Percentiles rank a stretch among this genome's conserved stretches.
Evolutionary conservation across 2,888 invertebrate genomes (phyloP).

Genomic region (Sphaeridia pumilis): DNA sequence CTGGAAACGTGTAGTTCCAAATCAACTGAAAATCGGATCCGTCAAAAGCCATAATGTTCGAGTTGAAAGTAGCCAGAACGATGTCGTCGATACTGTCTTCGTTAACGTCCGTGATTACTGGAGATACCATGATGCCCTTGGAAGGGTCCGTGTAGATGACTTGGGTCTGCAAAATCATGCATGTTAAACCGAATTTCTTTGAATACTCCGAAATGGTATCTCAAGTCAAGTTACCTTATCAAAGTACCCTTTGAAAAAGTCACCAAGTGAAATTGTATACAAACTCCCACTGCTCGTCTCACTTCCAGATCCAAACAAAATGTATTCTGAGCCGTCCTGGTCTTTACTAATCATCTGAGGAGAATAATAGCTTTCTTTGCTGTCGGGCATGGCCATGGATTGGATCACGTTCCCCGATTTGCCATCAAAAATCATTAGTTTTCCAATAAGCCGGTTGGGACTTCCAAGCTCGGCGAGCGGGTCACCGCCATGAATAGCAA

Average conservation of each 20-base stretch:
- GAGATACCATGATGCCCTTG: conserved; percentile 54
- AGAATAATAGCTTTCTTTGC: conserved; percentile 55
- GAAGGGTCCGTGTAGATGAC: conserved; percentile 48
- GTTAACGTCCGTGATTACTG: conserved; percentile 57
- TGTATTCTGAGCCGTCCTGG: conserved; percentile 49
- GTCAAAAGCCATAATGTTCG: conserved; percentile 58
- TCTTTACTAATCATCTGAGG: conserved; percentile 53
- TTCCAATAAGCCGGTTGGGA: conserved; percentile 46
- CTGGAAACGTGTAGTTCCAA: conserved; percentile 60
- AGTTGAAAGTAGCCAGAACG: conserved; percentile 56
- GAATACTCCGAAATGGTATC: neutral
- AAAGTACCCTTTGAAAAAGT: conserved; percentile 40
- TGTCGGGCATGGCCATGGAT: conserved; percentile 51
- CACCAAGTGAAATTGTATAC: conserved; percentile 50
- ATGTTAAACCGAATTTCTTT: neutral
- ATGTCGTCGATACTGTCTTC: conserved; percentile 60
- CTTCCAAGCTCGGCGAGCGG: conserved; percentile 42
- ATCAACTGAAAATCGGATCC: conserved; percentile 53
- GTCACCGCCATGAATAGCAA: conserved; percentile 53
- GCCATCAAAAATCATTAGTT: conserved; percentile 58
- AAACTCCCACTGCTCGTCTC: conserved; percentile 60
- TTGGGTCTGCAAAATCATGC: conserved; percentile 39
- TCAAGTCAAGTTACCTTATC: conserved; percentile 37
- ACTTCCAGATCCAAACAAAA: conserved; percentile 62
- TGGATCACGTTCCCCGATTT: conserved; percentile 53